phyloP scores from a whole-genome alignment of 2,113 vertebrate genomes.

The Kobus ellipsiprymnus region DNA sequence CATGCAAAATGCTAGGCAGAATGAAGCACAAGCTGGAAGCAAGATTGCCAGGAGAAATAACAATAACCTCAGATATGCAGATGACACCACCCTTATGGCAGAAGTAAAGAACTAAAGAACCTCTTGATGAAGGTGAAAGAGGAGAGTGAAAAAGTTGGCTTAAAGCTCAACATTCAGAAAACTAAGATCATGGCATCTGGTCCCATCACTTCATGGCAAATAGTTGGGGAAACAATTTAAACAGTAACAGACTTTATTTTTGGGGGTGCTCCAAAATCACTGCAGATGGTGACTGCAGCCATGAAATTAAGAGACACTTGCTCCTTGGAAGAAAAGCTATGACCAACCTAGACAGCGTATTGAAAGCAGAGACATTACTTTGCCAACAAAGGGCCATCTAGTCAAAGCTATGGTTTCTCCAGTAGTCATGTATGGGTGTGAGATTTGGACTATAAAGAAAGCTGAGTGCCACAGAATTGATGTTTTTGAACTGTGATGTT shows the following conservation, averaged over 20 bases:
- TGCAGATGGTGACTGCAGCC: not conserved
- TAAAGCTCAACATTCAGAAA: not conserved
- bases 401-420: not conserved
- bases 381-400: not conserved
- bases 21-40: not conserved
- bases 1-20: not conserved
- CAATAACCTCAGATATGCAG: not conserved
- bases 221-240: not conserved
- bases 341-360: not conserved
- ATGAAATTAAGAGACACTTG: not conserved
- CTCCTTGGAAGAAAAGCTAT: not conserved
- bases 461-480: not conserved
- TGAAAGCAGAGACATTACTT: not conserved
- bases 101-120: not conserved
- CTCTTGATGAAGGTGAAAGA: not conserved
- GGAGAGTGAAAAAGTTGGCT: not conserved
- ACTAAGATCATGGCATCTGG: not conserved
- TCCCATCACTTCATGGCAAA: not conserved
- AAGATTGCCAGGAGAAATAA: not conserved
- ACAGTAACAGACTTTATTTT: not conserved
- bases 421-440: not conserved
- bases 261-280: not conserved
- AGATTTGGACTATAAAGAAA: not conserved
- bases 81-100: not conserved
- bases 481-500: not conserved